These are phyloP conservation scores for Datnioides undecimradiatus DNA, from an alignment of 2,113 vertebrate species.

Conservation along the genomic window DNA sequence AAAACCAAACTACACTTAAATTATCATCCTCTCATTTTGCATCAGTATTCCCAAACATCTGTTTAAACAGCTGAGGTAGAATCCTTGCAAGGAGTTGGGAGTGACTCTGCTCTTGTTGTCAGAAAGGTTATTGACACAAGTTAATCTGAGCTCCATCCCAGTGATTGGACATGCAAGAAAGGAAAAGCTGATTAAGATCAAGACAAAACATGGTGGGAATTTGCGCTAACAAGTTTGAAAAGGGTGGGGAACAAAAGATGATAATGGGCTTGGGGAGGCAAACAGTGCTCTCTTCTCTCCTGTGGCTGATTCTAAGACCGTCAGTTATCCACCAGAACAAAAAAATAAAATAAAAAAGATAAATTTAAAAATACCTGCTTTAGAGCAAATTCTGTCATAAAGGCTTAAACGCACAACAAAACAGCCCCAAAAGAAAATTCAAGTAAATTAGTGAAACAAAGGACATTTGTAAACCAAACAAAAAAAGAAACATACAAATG, in stretches of 20 bases:
- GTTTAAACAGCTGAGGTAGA: constrained; percentile 88
- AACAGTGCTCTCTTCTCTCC: constrained; percentile 72
- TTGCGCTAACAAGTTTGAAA: constrained; percentile 4
- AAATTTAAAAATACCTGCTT: constrained; percentile 77
- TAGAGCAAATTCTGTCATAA: constrained; percentile 70
- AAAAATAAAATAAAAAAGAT: constrained; percentile 54
- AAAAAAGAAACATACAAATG: constrained; percentile 45
- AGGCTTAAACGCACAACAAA: constrained; percentile 76
- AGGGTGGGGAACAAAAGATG: neutral
- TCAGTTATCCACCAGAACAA: constrained; percentile 54
- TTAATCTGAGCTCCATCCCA: constrained; percentile 77
- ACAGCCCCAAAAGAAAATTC: constrained; percentile 76
- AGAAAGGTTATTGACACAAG: constrained; percentile 73
- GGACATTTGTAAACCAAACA: constrained; percentile 68
- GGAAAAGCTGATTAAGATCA: constrained; percentile 33
- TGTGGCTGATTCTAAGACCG: constrained; percentile 69
- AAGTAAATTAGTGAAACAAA: constrained; percentile 79
- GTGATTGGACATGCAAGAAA: constrained; percentile 78
- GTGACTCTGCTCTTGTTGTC: constrained; percentile 74
- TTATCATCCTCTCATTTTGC: constrained; percentile 82
- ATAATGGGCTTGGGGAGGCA: constrained; percentile 54
- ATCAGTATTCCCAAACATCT: constrained; percentile 86
- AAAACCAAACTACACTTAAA: constrained; percentile 78
- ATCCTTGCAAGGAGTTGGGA: constrained; percentile 84
- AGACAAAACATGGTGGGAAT: constrained; percentile 29